These are phyloP conservation scores for Serripes groenlandicus DNA, from an alignment of 2,888 invertebrate species.

Conservation along the genomic window DNA sequence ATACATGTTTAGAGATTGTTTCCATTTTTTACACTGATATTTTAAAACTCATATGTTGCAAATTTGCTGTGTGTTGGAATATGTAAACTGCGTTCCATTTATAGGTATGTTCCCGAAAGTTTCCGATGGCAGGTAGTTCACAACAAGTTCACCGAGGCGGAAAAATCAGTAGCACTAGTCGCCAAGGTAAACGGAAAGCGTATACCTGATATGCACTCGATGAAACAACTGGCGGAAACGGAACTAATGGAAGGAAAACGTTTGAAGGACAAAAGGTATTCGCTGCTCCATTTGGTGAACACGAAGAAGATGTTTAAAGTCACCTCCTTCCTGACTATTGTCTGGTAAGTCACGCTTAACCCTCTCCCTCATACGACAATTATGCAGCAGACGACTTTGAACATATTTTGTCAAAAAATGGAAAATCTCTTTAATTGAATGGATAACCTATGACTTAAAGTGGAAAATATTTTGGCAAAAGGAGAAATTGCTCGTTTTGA, in stretches of 20 bases:
- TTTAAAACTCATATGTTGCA: no score
- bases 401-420: no score
- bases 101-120: slow-evolving; percentile 73
- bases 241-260: slow-evolving; percentile 15
- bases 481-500: no score
- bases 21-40: no score
- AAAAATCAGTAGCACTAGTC: slow-evolving; percentile 55
- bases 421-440: no score
- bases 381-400: no score
- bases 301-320: slow-evolving; percentile 22
- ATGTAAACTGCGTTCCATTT: neutral
- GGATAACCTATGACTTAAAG: no score
- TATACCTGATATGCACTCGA: slow-evolving; percentile 47
- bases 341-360: slow-evolving; percentile 50
- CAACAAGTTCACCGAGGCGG: slow-evolving; percentile 56
- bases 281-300: slow-evolving; percentile 40
- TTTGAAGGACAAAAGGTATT: slow-evolving; percentile 24
- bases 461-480: no score
- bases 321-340: slow-evolving; percentile 36
- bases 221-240: slow-evolving; percentile 22
- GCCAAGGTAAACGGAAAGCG: slow-evolving; percentile 52
- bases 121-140: slow-evolving; percentile 68
- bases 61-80: no score
- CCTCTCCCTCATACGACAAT: no score
- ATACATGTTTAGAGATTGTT: no score